These are phyloP conservation scores for Mionectes olivaceus DNA, from an alignment of 2,797 vertebrate species.

Conservation along the genomic window DNA sequence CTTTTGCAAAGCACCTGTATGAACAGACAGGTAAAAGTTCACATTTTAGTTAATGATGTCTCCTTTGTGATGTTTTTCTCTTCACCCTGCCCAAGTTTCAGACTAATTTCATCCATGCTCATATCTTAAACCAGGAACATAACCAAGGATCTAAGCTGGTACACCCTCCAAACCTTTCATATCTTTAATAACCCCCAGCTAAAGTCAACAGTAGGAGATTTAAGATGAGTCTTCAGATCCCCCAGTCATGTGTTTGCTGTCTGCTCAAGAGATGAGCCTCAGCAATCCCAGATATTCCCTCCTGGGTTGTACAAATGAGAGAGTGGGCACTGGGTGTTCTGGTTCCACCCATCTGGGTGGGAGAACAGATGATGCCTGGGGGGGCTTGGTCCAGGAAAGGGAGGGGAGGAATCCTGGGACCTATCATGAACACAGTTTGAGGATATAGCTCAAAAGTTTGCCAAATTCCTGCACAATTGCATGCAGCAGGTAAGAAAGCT, in stretches of 20 bases:
- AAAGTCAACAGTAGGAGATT: background rate
- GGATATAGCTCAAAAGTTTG: background rate
- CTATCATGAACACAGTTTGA: background rate
- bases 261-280: background rate
- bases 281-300: background rate
- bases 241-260: background rate
- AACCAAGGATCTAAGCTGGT: background rate
- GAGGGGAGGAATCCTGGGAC: background rate
- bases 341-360: background rate
- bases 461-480: constrained; percentile 13
- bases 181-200: background rate
- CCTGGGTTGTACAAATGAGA: background rate
- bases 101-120: background rate
- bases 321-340: background rate
- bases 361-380: background rate
- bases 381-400: background rate
- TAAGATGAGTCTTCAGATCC: background rate
- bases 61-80: background rate
- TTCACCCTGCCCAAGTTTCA: background rate
- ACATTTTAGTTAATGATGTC: background rate
- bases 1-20: background rate
- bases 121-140: background rate
- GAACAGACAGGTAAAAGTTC: background rate
- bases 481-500: constrained; percentile 26
- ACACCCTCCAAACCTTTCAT: background rate